Percentiles rank a stretch among this genome's conserved stretches.
phyloP scores from a whole-genome alignment of 2,888 invertebrate species.

The Leistus spinibarbis region DNA sequence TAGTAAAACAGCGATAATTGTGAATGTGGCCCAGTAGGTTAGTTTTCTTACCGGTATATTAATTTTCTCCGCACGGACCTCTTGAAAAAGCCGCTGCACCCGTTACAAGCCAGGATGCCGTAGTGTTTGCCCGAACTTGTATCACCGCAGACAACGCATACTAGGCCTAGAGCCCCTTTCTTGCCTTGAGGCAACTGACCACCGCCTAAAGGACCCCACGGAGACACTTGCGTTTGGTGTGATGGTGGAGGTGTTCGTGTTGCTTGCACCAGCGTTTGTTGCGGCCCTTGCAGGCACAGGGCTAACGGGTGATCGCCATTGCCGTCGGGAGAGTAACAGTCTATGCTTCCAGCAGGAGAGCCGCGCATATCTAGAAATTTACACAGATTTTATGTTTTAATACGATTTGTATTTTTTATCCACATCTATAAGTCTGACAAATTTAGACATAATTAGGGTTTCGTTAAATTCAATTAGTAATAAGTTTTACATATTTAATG shows the following conservation, averaged over 20 bases:
- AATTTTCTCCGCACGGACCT: slow-evolving; percentile 93
- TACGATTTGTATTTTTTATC: no score
- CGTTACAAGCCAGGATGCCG: slow-evolving; percentile 98
- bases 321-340: slow-evolving; percentile 53
- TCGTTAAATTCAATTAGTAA: no score
- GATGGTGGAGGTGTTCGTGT: slow-evolving; percentile 66
- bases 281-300: slow-evolving; percentile 62
- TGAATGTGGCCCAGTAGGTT: no score
- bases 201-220: slow-evolving; percentile 43
- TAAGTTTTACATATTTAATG: no score
- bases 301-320: slow-evolving; percentile 64
- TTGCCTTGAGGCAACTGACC: slow-evolving; percentile 49
- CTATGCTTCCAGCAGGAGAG: slow-evolving; percentile 53
- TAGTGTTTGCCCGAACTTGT: slow-evolving; percentile 97
- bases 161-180: slow-evolving; percentile 68
- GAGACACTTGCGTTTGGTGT: slow-evolving; percentile 53
- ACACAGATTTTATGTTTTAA: background rate
- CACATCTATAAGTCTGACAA: no score
- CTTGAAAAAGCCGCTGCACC: slow-evolving; percentile 99
- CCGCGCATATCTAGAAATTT: slow-evolving; percentile 50
- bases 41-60: slow-evolving; percentile 87
- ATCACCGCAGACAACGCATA: slow-evolving; percentile 96
- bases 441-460: no score
- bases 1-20: no score
- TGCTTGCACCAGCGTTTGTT: slow-evolving; percentile 68